phyloP scores from a whole-genome alignment of 1,140 invertebrate genomes.

The Pectinophora gossypiella region DNA sequence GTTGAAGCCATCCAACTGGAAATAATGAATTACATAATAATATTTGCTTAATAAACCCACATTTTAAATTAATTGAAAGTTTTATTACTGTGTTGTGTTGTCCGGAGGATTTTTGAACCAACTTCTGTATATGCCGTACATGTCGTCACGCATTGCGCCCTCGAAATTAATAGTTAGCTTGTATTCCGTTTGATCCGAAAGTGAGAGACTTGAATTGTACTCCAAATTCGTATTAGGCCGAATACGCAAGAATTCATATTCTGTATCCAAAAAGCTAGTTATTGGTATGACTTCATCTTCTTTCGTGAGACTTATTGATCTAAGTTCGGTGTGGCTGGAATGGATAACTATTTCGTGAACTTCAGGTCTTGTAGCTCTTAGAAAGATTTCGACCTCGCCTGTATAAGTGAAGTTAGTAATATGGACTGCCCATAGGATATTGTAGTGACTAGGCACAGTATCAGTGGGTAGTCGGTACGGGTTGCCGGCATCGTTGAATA shows the following conservation, averaged over 20 bases:
- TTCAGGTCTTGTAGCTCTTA: constrained; percentile 40
- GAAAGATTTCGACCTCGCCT: constrained; percentile 77
- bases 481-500: constrained; percentile 1
- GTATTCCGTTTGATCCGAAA: constrained; percentile 35
- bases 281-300: constrained; percentile 22
- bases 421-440: constrained; percentile 39
- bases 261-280: constrained; percentile 8
- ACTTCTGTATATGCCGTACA: constrained; percentile 88
- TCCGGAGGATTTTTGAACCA: constrained; percentile 75
- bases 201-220: constrained; percentile 30
- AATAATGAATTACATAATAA: constrained; percentile 20
- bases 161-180: constrained; percentile 67
- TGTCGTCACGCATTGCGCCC: constrained; percentile 73
- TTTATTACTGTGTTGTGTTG: constrained; percentile 1
- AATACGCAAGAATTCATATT: constrained; percentile 39
- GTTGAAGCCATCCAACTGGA: constrained; percentile 79
- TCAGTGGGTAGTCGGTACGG: constrained; percentile 77
- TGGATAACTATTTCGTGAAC: constrained; percentile 79
- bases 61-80: neutral
- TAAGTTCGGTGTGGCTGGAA: constrained; percentile 72
- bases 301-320: constrained; percentile 33
- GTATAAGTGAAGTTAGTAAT: constrained; percentile 54
- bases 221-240: neutral
- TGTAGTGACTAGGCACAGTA: constrained; percentile 78
- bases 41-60: neutral